A percentile compares a stretch with the other conserved stretches of the same genome.
Evolutionary conservation across 2,113 vertebrate genomes (phyloP).

Genomic region (Struthio camelus): DNA sequence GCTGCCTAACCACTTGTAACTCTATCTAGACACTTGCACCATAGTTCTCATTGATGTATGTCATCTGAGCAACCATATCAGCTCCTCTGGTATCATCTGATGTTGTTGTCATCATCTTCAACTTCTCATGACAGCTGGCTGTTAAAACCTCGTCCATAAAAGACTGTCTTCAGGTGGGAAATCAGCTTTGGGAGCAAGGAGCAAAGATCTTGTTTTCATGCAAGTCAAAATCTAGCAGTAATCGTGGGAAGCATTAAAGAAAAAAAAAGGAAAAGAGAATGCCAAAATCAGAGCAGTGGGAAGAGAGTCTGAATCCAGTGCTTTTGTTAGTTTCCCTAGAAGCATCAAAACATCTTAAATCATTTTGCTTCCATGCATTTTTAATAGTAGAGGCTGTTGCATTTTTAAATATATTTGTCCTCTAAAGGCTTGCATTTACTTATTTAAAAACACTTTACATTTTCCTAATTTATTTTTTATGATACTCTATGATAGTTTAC

Average conservation of each 20-base stretch:
- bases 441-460: background rate
- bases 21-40: background rate
- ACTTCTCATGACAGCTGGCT: background rate
- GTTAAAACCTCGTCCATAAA: background rate
- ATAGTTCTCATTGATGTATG: background rate
- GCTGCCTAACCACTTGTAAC: background rate
- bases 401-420: conserved; percentile 14
- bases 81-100: background rate
- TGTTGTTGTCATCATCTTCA: background rate
- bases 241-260: background rate
- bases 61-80: background rate
- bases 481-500: background rate
- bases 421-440: background rate
- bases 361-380: conserved; percentile 30
- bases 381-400: conserved; percentile 20
- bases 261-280: background rate
- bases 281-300: background rate
- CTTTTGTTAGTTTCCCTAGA: conserved; percentile 9
- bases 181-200: background rate
- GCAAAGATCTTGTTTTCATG: background rate
- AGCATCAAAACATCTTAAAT: conserved; percentile 4
- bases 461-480: background rate
- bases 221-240: background rate
- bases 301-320: background rate
- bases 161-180: background rate